Base-by-base conservation (phyloP, 2,113 vertebrate species). In the Mixornis gularis region DNA sequence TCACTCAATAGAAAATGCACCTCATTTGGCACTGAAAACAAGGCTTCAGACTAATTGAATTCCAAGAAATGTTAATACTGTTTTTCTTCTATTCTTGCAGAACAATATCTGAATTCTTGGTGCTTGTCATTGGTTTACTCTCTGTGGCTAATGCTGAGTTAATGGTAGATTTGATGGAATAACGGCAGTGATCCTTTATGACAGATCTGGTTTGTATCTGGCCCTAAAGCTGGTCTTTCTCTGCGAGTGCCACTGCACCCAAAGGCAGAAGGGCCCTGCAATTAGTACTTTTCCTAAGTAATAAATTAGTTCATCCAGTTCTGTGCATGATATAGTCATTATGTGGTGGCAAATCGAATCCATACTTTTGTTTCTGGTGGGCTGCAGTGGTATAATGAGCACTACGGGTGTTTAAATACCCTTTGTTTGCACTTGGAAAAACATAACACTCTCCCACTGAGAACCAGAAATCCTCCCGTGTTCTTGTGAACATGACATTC, bases 231-330 rank as follows among this genome's bases (percentile, higher is more conserved):
- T 87, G 74, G 20, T 84, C 70, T 79, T 87, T 73, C 86, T 79
- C 64, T 87, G 94, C 90, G 18, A 52, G 86, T 62, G 79, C 79
- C 81, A 59, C 79, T 74, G 49, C 70, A 91, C 29, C 64, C 8
- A 13, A 80, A 91, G 76, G 89, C 85, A 93, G 93, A 95, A 95
- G 79, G 86, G 60, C 77, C 68, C 83, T 93, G 92, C 94, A 97
- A 95, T 95, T 96, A 97, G 82, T 87, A 71, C 30, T 17, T 88
- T 88, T 89, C 92, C 16, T 29, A 93, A 91, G 92, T 90, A 93
- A 96, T 96, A 95, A 91, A 95, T 94, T 82, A 95, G 64, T 96
- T 95, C 64, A 78, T 76, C 77, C 86, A 79, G 83, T 89, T 87
- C 92, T 95, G 48, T 77, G 46, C 64, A 51, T 4, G 41, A 86